These are phyloP conservation scores for Amblyopsis rosae DNA, from an alignment of 2,113 vertebrate genomes.

Conservation along the genomic window DNA sequence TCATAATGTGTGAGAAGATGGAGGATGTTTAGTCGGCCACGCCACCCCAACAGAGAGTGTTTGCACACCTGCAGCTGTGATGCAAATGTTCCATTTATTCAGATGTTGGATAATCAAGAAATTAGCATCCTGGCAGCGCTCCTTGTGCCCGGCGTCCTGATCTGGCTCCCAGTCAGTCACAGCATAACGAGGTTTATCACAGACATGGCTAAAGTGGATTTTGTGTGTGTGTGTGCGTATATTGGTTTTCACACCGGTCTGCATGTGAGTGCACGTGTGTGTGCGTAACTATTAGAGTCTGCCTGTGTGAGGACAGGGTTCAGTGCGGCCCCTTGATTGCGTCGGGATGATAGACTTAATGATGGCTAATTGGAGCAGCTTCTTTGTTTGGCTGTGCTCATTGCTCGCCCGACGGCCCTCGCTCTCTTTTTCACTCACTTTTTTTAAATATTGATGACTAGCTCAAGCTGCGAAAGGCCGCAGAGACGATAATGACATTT, in stretches of 20 bases:
- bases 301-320: conserved; percentile 50
- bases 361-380: conserved; percentile 64
- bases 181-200: no score
- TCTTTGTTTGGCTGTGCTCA: conserved; percentile 14
- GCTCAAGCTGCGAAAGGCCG: conserved; percentile 23
- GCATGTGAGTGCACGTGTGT: not conserved
- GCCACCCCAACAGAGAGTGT: no score
- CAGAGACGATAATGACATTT: conserved; percentile 33
- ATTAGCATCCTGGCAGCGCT: no score
- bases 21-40: no score
- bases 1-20: no score
- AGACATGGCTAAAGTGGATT: not conserved
- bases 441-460: conserved; percentile 44
- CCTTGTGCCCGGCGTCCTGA: no score
- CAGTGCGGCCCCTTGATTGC: conserved; percentile 46
- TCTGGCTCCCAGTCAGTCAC: no score
- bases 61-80: no score
- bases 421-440: conserved; percentile 18
- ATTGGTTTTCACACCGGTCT: not conserved
- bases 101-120: no score
- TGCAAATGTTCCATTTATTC: no score
- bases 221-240: not conserved
- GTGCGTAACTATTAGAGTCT: not conserved
- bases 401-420: no score
- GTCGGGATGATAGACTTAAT: conserved; percentile 64